Conservation (phyloP, 1,140 invertebrate genomes). For the Aphelinus certus region DNA sequence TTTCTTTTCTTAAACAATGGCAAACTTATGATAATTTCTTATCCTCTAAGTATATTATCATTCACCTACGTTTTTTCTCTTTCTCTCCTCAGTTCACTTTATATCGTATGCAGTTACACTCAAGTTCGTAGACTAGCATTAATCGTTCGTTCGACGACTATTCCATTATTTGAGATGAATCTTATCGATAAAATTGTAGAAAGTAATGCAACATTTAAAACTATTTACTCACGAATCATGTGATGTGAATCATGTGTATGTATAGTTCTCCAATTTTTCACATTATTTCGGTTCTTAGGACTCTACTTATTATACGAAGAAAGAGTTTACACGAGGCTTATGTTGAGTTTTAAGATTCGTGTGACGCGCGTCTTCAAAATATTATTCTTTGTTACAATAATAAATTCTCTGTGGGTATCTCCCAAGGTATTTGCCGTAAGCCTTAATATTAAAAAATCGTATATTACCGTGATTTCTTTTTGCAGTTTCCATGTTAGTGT, state of each 20-base stretch:
- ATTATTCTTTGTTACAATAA: slow-evolving; percentile 9
- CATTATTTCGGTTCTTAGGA: too few relatives aligned
- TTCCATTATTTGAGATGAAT: not conserved
- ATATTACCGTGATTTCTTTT: not conserved
- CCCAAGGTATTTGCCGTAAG: slow-evolving; percentile 1
- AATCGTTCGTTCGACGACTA: slow-evolving; percentile 40
- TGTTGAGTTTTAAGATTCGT: slow-evolving; percentile 6
- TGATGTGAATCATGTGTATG: not conserved
- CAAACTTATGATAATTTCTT: slow-evolving; percentile 33
- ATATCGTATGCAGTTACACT: slow-evolving; percentile 36
- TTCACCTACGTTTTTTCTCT: slow-evolving; percentile 7
- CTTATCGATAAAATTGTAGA: not conserved
- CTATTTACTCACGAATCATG: slow-evolving; percentile 15
- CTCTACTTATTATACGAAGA: too few relatives aligned
- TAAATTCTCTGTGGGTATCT: slow-evolving; percentile 15
- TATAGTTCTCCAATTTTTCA: too few relatives aligned
- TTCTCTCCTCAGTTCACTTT: slow-evolving; percentile 31
- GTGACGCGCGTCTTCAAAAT: slow-evolving; percentile 14
- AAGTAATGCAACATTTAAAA: not conserved
- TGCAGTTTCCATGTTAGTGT: slow-evolving; percentile 3
- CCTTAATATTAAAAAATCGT: slow-evolving; percentile 16
- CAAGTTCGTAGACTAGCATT: slow-evolving; percentile 54
- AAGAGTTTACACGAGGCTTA: too few relatives aligned
- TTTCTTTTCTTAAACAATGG: slow-evolving; percentile 44
- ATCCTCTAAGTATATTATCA: not conserved